Evolutionary conservation across 64 coral and sea anemone genomes (phyloP), one percentile per base, ranked within the genome.

Genomic region (Exaiptasia diaphana): DNA sequence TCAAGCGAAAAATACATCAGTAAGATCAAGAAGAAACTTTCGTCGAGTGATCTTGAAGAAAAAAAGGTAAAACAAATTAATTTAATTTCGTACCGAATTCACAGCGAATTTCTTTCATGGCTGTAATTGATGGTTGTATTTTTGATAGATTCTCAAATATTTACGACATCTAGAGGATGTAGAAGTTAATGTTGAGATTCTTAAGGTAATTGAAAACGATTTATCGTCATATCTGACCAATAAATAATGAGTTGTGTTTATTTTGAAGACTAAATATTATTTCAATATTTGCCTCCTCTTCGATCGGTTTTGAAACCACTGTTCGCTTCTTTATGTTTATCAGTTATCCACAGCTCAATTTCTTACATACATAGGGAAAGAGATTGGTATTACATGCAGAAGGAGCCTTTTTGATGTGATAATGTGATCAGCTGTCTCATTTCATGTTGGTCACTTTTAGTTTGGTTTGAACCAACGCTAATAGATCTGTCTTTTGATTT

Each of bases 61-160:
- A 21, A 21, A 27, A 87, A 87, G 84, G 84, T 87, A 68, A 87
- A 40, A 31, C 14, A 1, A 2, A 41, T 18, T 49, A 49, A 49
- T 42, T 45, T 52, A 52, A 12, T 52, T 52, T 52, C 10, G n/a
- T 52, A 12, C 49, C n/a, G n/a, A 52, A 52, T 12, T 52, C 49
- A 52, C 10, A 12, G 10, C n/a, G 10, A 52, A 12, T 52, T 52
- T 52, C 10, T 52, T 12, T 52, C 10, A 12, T 10, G 10, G 49
- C n/a, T 52, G 49, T 52, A 52, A 10, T 52, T 52, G n/a, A 52
- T 10, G 10, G n/a, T 35, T 38, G 32, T 9, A 9, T 65, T 73
- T 73, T 83, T 67, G 43, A 4, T 18, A 99, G 95, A 69, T 99
- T 36, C 76, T 89, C 26, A 99, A 85, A 84, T 99, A 99, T 59